A percentile compares a stretch with the other conserved stretches of the same genome.
Evolutionary conservation across 2,888 invertebrate genomes (phyloP).

Genomic region (Cephus runcator): DNA sequence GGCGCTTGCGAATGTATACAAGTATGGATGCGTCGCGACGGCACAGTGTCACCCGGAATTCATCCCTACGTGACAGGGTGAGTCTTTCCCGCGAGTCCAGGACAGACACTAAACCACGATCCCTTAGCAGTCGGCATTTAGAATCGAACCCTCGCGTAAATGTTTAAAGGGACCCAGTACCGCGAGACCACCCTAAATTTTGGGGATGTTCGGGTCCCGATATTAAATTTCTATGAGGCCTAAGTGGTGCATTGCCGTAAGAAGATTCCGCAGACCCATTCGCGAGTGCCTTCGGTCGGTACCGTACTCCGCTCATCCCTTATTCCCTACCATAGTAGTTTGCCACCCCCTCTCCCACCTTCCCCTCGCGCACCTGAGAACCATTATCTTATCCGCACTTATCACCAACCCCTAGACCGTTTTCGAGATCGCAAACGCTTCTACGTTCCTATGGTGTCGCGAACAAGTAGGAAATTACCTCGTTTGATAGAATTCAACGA

Average conservation of each 20-base stretch:
- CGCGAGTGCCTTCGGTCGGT: not conserved
- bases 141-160: not conserved
- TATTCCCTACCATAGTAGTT: not conserved
- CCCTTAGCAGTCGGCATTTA: not conserved
- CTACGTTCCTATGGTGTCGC: not conserved
- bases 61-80: not conserved
- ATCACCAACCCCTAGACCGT: not conserved
- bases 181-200: constrained; percentile 36
- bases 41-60: not conserved
- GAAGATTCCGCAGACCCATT: not conserved
- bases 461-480: not conserved
- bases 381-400: no score
- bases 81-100: not conserved
- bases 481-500: no score
- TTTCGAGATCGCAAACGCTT: not conserved
- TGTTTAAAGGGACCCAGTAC: not conserved
- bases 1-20: not conserved
- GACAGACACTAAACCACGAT: no score
- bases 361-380: no score
- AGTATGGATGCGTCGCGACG: not conserved
- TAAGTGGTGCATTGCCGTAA: constrained; percentile 39
- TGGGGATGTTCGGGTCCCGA: constrained; percentile 22
- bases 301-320: not conserved
- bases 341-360: not conserved
- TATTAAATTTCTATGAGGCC: constrained; percentile 47